Base-by-base conservation (phyloP, 1,140 invertebrate species). In the Caerostris darwini region DNA sequence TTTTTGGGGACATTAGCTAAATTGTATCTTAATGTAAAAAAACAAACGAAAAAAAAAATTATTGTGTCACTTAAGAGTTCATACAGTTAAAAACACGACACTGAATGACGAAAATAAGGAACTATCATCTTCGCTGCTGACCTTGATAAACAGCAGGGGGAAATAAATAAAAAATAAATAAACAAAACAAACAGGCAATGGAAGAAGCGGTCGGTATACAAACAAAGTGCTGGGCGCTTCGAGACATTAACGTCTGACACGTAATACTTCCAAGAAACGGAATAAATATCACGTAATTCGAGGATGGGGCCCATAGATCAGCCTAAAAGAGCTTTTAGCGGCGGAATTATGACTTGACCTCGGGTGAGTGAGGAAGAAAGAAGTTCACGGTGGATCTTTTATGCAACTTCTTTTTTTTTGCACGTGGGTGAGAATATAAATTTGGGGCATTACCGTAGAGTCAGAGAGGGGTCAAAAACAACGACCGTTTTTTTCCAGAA, bases 251-350 rank as follows among this genome's bases (percentile, higher is more conserved):
- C 54, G 87, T 89, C 61, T n/a, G 14, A 14, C 87, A 69, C 87
- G 87, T 89, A 89, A 89, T 89, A 89, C 50, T 89, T 89, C 69
- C 87, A 89, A 69, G 61, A 67, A 89, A 89, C 69, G 87, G 56
- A 89, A 67, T 77, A 77, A 77, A 77, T 69, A 67, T 67, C 87
- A 89, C 87, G 87, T 89, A 89, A 89, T 89, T 54, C 57, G 59
- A 58, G 58, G 87, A n/a, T 54, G 50, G 34, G 64, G 64, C 58
- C 50, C 50, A 89, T 89, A 89, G 12, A 89, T 89, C 87, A 89
- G 61, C 50, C 34, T 67, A 69, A 89, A 89, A 89, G 87, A 89
- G 87, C 64, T 89, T 89, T 89, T 89, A 69, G 87, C 61, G 50
- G 87, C 87, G 50, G 61, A 69, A 53, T n/a, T 69, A 69, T 56